Conservation (phyloP, 2,797 vertebrate genomes). For the Buceros bicornis region DNA sequence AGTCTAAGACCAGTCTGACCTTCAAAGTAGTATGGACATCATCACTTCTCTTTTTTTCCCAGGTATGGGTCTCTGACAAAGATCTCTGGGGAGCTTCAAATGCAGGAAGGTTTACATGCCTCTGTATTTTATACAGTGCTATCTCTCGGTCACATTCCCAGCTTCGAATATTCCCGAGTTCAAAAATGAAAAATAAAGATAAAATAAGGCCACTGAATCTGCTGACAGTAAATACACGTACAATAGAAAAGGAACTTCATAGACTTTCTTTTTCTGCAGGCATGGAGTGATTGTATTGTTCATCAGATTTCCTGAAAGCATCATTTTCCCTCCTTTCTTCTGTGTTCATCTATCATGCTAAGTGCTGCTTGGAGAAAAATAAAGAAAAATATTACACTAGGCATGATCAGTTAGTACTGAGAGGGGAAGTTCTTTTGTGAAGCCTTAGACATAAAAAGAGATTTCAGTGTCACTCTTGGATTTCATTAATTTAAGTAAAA, state of each 20-base stretch:
- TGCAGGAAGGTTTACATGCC: not conserved
- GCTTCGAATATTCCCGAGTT: constrained; percentile 27
- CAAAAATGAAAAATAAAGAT: constrained; percentile 51
- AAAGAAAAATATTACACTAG: constrained; percentile 47
- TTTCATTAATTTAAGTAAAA: not conserved
- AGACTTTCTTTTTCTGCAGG: constrained; percentile 17
- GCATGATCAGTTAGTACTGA: not conserved
- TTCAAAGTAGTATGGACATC: not conserved
- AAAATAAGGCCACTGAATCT: constrained; percentile 21
- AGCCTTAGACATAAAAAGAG: not conserved
- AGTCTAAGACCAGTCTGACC: not conserved
- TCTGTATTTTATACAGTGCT: not conserved
- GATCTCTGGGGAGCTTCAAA: not conserved
- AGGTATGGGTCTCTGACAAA: not conserved
- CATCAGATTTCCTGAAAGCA: constrained; percentile 22
- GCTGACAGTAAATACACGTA: constrained; percentile 3
- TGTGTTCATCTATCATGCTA: constrained; percentile 6
- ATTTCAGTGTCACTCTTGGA: not conserved
- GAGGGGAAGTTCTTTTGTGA: not conserved
- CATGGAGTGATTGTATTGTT: not conserved
- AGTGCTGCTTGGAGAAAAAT: constrained; percentile 38
- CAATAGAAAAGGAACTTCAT: constrained; percentile 5
- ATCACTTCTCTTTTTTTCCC: not conserved
- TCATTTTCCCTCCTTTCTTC: not conserved
- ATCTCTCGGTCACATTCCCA: not conserved